These are phyloP conservation scores for Heliconius congener DNA, from an alignment of 1,140 invertebrate species.

Conservation along the genomic window DNA sequence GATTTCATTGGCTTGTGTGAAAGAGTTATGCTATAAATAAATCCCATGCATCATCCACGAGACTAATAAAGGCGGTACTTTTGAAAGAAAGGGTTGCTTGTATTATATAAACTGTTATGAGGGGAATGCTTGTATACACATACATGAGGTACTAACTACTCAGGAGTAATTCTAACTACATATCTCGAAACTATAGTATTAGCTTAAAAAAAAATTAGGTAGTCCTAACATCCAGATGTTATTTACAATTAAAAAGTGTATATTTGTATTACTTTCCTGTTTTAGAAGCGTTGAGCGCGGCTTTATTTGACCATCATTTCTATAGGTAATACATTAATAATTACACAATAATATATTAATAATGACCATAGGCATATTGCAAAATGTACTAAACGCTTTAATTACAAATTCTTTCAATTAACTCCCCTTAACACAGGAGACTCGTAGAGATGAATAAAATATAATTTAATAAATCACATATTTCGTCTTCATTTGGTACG, in stretches of 20 bases:
- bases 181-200: not conserved
- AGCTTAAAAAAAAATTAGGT: no score
- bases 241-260: no score
- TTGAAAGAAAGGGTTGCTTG: slow-evolving; percentile 64
- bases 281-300: no score
- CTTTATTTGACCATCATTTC: no score
- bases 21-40: slow-evolving; percentile 74
- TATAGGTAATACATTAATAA: no score
- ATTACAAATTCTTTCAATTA: no score
- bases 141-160: not conserved
- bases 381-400: no score
- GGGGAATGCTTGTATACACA: not conserved
- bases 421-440: not conserved
- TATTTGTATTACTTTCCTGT: no score
- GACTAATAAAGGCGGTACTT: slow-evolving; percentile 54
- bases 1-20: slow-evolving; percentile 65
- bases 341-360: no score
- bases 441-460: not conserved
- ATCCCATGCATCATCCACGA: slow-evolving; percentile 47
- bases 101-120: slow-evolving; percentile 13
- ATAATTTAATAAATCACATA: not conserved
- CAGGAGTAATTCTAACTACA: not conserved
- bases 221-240: no score
- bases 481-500: not conserved
- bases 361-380: no score